Conservation (phyloP, 2,113 vertebrate genomes). For the Gnathochromis pfefferi region DNA sequence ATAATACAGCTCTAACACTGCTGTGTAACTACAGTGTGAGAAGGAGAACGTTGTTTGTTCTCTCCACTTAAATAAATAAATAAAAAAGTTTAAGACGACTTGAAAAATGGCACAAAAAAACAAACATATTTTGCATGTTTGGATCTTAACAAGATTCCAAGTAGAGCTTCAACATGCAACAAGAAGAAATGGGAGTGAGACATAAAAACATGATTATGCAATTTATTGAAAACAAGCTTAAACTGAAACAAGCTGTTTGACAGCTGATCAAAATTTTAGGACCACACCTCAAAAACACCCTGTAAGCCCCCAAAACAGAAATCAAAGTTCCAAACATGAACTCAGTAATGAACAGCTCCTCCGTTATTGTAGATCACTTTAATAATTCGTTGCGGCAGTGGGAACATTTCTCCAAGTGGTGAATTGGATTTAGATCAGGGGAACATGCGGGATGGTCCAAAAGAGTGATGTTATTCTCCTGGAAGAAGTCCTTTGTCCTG, state of each 20-base stretch:
- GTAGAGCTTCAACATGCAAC: not conserved
- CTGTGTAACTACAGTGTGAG: fast-evolving
- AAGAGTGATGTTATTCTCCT: not conserved
- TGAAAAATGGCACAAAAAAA: not conserved
- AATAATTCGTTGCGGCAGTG: fast-evolving
- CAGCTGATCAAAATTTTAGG: fast-evolving
- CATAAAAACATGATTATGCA: not conserved
- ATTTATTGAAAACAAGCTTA: not conserved
- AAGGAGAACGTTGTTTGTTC: not conserved
- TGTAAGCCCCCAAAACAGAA: not conserved
- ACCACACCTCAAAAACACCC: not conserved
- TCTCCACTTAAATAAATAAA: not conserved
- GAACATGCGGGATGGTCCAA: not conserved
- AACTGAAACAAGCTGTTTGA: not conserved
- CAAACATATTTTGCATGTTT: not conserved
- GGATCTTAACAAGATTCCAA: not conserved
- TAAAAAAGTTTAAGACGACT: fast-evolving
- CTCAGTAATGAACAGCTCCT: not conserved
- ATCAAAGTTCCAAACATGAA: not conserved
- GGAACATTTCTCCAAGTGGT: not conserved
- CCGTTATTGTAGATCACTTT: not conserved
- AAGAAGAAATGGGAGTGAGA: not conserved
- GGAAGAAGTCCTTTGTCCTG: not conserved
- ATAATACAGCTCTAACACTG: not conserved
- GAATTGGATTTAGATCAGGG: not conserved